Evolutionary conservation across 2,113 vertebrate genomes (phyloP), one percentile per base, ranked within the genome.

Genomic region (Ancistrus triradiatus): DNA sequence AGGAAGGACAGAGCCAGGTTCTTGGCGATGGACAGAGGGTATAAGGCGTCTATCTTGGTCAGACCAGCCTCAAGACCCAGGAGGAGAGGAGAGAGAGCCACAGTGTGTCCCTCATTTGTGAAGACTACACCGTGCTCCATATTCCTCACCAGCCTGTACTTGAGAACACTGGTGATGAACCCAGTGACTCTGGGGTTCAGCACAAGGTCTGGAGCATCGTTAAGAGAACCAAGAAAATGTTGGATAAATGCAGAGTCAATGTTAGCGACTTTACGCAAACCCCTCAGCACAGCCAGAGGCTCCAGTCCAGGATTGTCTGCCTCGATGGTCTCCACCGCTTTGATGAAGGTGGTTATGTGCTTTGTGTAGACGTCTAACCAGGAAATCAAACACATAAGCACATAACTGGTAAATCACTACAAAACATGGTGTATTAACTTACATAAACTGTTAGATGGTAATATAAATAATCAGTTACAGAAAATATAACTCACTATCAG

Each of bases 31-130:
- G 90, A 85, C 55, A 89, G 79, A 0, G 75, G 77, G 5, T 83
- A 73, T 27, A 92, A 81, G 0, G 1, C 2, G 9, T 14, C 49
- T 33, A 62, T 8, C 6, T 22, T 13, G 1, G 7, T 81, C 11
- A 91, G 55, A 2, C 90, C 90, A 0, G 79, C 90, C 50, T 89
- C 83, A 0, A 94, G 43, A 25, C 92, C 91, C 0, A 80, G 70
- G 0, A 97, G 56, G 6, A 97, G 77, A 0, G 91, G 91, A 0
- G 25, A 57, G 0, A 94, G 73, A 0, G 91, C 84, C 1, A 97
- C 86, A 0, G 88, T 91, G 7, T 89, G 92, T 31, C 95, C 93
- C 1, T 97, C 93, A 0, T 86, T 76, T 0, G 86, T 87, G 64
- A 96, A 68, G 13, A 94, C 83, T 1, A 84, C 88, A 0, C 93